Conservation (phyloP, 2,888 invertebrate genomes). For the Nasonovia ribisnigri region DNA sequence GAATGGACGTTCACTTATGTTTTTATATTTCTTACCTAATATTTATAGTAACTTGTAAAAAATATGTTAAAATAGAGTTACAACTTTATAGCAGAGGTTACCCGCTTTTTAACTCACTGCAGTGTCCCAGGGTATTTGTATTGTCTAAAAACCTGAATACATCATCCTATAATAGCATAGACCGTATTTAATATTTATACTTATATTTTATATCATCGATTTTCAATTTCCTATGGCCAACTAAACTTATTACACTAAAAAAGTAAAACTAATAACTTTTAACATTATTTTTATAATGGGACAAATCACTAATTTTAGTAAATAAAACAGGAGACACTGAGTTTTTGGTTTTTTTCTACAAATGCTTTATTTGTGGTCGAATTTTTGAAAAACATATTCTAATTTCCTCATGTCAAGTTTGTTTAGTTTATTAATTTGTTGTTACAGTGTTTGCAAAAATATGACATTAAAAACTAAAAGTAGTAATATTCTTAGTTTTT, state of each 20-base stretch:
- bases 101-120: neutral
- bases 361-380: neutral
- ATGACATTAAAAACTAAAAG: neutral
- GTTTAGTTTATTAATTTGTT: neutral
- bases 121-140: neutral
- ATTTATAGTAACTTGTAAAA: neutral
- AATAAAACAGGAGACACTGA: neutral
- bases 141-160: no score
- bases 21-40: no score
- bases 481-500: neutral
- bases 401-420: neutral
- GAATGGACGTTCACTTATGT: neutral
- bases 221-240: neutral
- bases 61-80: neutral
- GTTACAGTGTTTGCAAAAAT: neutral
- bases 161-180: neutral
- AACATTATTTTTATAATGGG: neutral
- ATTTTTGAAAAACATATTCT: neutral
- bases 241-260: neutral
- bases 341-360: neutral
- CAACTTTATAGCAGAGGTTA: neutral
- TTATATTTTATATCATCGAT: neutral
- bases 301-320: neutral
- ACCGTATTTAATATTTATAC: neutral
- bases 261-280: neutral